phyloP scores from a whole-genome alignment of 2,113 vertebrate species.

The Cebidichthys violaceus region DNA sequence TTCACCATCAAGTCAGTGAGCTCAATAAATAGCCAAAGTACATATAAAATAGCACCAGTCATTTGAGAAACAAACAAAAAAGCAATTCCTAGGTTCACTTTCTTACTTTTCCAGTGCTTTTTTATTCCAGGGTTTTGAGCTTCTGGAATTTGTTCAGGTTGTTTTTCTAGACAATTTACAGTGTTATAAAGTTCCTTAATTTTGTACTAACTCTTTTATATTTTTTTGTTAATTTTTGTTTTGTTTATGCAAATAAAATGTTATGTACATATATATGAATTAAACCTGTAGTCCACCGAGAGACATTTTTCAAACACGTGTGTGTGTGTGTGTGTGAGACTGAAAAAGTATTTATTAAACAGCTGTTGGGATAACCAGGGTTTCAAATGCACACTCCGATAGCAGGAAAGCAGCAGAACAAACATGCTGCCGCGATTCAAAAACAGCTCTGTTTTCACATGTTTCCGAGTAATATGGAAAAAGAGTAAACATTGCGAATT shows the following conservation, averaged over 20 bases:
- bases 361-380: not conserved
- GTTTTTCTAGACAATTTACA: not conserved
- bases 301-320: not conserved
- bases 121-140: not conserved
- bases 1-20: not conserved
- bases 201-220: slow-evolving; percentile 9
- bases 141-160: not conserved
- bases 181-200: not conserved
- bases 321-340: not conserved
- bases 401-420: not conserved
- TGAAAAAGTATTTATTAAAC: not conserved
- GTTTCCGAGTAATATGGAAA: too few relatives aligned
- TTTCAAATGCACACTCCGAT: not conserved
- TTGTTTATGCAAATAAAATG: slow-evolving; percentile 41
- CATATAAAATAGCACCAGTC: not conserved
- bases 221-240: slow-evolving; percentile 12
- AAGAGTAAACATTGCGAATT: too few relatives aligned
- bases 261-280: not conserved
- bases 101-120: not conserved
- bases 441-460: not conserved
- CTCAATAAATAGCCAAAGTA: not conserved
- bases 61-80: not conserved
- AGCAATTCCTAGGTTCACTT: not conserved
- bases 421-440: not conserved
- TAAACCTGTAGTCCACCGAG: not conserved